phyloP scores from a whole-genome alignment of 2,888 invertebrate genomes.

The Caenorhabditis macrosperma region DNA sequence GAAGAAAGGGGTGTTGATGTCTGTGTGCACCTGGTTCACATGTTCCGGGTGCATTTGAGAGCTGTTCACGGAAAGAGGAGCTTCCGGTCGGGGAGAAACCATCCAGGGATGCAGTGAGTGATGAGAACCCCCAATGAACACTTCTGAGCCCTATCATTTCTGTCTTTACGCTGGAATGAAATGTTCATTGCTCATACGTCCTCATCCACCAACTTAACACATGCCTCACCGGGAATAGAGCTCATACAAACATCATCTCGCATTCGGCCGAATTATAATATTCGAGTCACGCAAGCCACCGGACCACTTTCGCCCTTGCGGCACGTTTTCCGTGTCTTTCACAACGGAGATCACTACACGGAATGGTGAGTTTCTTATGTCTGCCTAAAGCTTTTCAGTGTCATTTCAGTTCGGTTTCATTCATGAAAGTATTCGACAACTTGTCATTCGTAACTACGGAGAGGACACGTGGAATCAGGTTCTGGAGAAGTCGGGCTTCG shows the following conservation, averaged over 20 bases:
- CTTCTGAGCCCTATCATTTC: too few species aligned
- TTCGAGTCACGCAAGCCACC: constrained; percentile 9
- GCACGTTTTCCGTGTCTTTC: background rate
- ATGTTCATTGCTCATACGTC: background rate
- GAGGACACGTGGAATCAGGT: constrained; percentile 73
- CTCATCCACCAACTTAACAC: background rate
- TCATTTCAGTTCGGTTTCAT: constrained; percentile 76
- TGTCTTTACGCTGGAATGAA: too few species aligned
- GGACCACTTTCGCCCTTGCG: background rate
- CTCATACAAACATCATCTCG: background rate
- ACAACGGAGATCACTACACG: background rate
- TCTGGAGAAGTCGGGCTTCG: constrained; percentile 71
- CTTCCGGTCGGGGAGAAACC: too few species aligned
- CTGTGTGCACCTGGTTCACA: too few species aligned
- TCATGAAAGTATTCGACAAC: constrained; percentile 75
- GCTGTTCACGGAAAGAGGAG: too few species aligned
- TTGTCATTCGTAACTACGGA: constrained; percentile 73
- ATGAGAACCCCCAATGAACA: too few species aligned
- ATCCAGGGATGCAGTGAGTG: too few species aligned
- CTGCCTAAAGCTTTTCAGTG: background rate
- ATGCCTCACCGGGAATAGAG: background rate
- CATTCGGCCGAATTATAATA: background rate
- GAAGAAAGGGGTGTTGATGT: too few species aligned
- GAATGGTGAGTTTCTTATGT: background rate
- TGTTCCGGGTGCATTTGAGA: too few species aligned